Base-by-base conservation (phyloP, 2,888 invertebrate species). In the Linnaemya tessellans region DNA sequence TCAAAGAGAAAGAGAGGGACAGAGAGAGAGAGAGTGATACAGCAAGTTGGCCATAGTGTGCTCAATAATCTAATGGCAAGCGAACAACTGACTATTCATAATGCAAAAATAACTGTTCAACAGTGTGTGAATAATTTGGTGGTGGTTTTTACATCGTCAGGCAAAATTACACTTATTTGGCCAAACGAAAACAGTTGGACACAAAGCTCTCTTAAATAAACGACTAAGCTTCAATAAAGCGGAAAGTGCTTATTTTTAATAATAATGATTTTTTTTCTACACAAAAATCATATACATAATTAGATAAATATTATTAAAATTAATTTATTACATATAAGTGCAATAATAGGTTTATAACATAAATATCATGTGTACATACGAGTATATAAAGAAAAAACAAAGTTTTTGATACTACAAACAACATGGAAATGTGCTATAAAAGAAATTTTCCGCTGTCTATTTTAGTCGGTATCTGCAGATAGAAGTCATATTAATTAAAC, bases 171-270 rank as follows among this genome's bases (percentile, higher is more conserved):
- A 41, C 11, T 60, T 30, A 30, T 30, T 80, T 30, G 71, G 35
- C 41, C 58, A 82, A 73, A 79, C 60, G 60, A 67, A 85, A 85
- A 82, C 85, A 85, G 85, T 85, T 82, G 75, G 65, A 67, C 65
- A 54, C 46, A 75, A 85, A 80, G 46, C 75, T 85, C 82, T 85
- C 75, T 67, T 58, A 46, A 75, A 85, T 75, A 75, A 79, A 82
- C 85, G 82, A 75, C 79, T 22, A 56, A 67, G 15, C 43, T 51
- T 65, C 22, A 79, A 71, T 67, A 46, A 22, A 85, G 70, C 82
- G 85, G 79, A 85, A 25, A 41, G 8, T 74, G 62, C 70, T 78
- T 56, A 20, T 51, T 74, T 71, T 71, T 30, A 71, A 51, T 38
- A 35, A 22, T 35, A 64, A 67, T 60, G 20, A 65, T 25, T 30